Percentiles rank a stretch among this genome's conserved stretches.
phyloP scores from a whole-genome alignment of 2,888 invertebrate species.

The Leucophenga montana region DNA sequence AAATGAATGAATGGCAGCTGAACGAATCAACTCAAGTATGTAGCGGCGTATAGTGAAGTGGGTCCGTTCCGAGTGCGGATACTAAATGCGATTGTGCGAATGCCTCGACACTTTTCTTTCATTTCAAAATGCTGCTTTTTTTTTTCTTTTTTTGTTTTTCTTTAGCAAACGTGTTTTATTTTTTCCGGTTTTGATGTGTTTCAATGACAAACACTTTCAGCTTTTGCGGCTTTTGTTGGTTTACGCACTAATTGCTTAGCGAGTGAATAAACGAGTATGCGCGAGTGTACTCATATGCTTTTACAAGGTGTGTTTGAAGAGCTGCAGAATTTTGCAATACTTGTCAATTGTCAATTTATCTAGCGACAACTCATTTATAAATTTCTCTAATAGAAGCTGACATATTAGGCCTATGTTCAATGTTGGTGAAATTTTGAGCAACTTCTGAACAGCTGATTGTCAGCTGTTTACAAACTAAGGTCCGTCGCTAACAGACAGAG shows the following conservation, averaged over 20 bases:
- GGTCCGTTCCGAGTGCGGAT: background rate
- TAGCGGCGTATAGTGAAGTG: background rate
- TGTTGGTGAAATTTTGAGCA: too few species aligned
- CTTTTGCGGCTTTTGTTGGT: conserved; percentile 10
- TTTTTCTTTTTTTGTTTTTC: background rate
- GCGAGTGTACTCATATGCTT: background rate
- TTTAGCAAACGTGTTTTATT: background rate
- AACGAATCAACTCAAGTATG: background rate
- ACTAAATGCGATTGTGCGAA: background rate
- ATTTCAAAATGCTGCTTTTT: background rate
- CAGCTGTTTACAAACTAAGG: too few species aligned
- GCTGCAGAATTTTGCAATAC: too few species aligned
- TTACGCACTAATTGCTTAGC: conserved; percentile 20
- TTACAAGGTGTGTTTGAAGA: background rate
- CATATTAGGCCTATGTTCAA: too few species aligned
- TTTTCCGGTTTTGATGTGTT: conserved; percentile 4
- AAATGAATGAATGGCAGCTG: conserved; percentile 6
- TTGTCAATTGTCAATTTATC: too few species aligned
- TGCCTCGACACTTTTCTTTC: background rate
- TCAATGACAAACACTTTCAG: conserved; percentile 24
- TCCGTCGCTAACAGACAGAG: too few species aligned
- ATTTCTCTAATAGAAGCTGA: too few species aligned
- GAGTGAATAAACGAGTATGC: background rate
- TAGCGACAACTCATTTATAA: too few species aligned
- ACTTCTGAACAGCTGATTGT: too few species aligned